Conservation (phyloP, 2,888 invertebrate genomes). For the Heliconius aoede region DNA sequence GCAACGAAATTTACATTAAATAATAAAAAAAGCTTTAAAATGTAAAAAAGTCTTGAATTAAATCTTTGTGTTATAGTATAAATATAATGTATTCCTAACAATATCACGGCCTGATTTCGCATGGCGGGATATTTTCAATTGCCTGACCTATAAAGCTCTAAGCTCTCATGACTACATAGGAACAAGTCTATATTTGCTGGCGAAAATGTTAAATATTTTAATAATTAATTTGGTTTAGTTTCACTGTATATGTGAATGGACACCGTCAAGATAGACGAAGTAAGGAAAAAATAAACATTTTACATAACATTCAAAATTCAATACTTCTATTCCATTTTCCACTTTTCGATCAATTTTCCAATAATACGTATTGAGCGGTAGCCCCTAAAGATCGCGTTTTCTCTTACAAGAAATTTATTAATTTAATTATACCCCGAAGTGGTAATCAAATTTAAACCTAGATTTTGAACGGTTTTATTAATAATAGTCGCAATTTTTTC, state of each 20-base stretch:
- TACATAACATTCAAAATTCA: neutral
- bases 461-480: neutral
- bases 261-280: neutral
- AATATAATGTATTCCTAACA: conserved; percentile 5
- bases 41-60: neutral
- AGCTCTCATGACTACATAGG: conserved; percentile 3
- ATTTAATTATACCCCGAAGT: no score
- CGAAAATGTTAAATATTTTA: neutral
- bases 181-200: neutral
- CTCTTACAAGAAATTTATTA: no score
- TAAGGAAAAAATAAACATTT: neutral
- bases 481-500: neutral
- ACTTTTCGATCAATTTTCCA: neutral
- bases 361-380: neutral
- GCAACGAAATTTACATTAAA: neutral
- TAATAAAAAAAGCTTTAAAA: neutral
- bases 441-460: no score
- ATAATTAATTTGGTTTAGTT: neutral
- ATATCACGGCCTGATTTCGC: conserved; percentile 18
- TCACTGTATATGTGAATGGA: neutral
- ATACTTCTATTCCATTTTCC: neutral
- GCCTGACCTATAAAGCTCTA: conserved; percentile 23
- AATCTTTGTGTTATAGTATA: neutral
- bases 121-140: conserved; percentile 15
- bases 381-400: neutral